These are phyloP conservation scores for Aphyosemion australe DNA, from an alignment of 2,113 vertebrate genomes.

Conservation along the genomic window DNA sequence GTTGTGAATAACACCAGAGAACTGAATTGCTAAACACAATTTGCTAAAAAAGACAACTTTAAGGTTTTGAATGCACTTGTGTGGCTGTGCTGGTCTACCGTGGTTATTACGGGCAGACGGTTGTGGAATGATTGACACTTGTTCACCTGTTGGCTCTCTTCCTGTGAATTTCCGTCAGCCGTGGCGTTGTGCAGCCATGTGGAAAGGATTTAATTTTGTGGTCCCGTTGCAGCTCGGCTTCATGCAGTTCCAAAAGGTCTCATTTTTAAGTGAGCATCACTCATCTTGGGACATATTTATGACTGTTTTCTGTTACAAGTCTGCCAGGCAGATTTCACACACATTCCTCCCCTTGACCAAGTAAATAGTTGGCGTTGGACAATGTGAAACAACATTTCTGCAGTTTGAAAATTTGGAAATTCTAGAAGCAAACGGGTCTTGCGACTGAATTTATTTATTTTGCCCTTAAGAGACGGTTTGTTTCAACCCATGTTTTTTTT, in stretches of 20 bases:
- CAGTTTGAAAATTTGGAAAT: neutral
- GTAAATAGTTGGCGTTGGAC: neutral
- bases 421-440: neutral
- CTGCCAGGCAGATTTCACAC: neutral
- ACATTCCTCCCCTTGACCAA: neutral
- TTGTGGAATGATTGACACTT: neutral
- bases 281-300: neutral
- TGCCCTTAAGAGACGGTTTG: neutral
- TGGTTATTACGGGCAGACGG: neutral
- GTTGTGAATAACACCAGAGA: too few relatives aligned
- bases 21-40: neutral
- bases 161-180: neutral
- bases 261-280: too few relatives aligned
- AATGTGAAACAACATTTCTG: too few relatives aligned
- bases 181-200: constrained; percentile 9
- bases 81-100: neutral
- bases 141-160: constrained; percentile 6
- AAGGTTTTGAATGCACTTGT: neutral
- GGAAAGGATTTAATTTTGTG: neutral
- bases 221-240: neutral
- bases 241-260: neutral
- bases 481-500: neutral
- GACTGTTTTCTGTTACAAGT: neutral
- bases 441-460: neutral
- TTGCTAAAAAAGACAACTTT: neutral